A percentile compares a stretch with the other conserved stretches of the same genome.
These are phyloP conservation scores for Rhizomys pruinosus DNA, from an alignment of 2,113 vertebrate genomes.

Conservation along the genomic window DNA sequence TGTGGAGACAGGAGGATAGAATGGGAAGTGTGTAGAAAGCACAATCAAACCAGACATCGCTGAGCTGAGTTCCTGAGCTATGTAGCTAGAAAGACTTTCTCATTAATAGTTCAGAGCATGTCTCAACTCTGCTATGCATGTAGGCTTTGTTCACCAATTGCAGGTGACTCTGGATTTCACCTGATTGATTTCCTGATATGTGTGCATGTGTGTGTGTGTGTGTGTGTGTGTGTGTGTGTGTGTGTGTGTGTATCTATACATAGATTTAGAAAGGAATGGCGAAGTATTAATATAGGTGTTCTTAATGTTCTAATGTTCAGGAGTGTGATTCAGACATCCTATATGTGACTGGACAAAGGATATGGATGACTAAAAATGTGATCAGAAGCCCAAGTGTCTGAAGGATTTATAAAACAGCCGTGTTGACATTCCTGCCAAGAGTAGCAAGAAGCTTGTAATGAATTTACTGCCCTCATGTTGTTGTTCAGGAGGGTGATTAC, in stretches of 20 bases:
- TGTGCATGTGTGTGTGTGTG: no score
- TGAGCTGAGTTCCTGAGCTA: not conserved
- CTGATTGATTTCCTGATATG: no score
- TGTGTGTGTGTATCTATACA: no score
- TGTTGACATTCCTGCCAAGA: not conserved
- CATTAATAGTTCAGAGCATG: accelerated
- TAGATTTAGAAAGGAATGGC: constrained; percentile 45
- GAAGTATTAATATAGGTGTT: constrained; percentile 31
- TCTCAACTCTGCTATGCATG: not conserved
- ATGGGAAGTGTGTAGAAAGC: not conserved
- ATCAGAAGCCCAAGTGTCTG: not conserved
- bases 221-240: no score
- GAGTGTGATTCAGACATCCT: constrained; percentile 17
- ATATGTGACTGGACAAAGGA: not conserved
- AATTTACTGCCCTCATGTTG: constrained; percentile 31
- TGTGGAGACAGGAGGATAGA: not conserved
- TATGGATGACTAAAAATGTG: not conserved
- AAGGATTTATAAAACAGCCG: not conserved
- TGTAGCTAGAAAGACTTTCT: not conserved
- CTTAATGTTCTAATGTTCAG: not conserved
- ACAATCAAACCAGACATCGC: not conserved
- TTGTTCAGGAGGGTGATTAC: constrained; percentile 30
- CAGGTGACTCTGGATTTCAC: not conserved
- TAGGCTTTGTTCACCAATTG: not conserved
- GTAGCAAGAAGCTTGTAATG: constrained; percentile 48